phyloP scores from a whole-genome alignment of 2,888 invertebrate species.

The Dynastes maya region DNA sequence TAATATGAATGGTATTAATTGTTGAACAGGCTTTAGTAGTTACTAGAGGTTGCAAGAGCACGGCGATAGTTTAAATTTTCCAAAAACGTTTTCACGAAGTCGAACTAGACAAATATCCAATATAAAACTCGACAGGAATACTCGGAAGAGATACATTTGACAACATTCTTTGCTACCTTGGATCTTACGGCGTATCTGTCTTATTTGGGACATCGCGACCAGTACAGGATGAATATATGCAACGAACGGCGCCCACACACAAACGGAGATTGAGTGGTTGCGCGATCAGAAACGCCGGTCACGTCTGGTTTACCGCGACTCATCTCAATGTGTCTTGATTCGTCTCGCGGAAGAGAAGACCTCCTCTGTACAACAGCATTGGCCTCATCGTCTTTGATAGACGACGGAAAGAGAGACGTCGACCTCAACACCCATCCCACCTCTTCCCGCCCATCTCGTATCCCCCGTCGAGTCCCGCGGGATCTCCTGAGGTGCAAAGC shows the following conservation, averaged over 20 bases:
- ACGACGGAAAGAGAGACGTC: constrained; percentile 22
- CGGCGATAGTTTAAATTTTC: no score
- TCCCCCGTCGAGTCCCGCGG: background rate
- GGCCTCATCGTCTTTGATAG: constrained; percentile 14
- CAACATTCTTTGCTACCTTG: no score
- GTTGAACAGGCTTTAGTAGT: no score
- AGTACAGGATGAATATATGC: background rate
- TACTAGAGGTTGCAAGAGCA: no score
- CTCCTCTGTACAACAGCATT: constrained; percentile 3
- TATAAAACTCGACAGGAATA: no score
- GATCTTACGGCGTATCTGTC: no score
- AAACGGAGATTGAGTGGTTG: constrained; percentile 23
- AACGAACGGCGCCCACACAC: background rate
- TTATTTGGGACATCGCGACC: no score
- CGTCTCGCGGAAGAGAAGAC: background rate
- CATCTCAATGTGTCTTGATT: constrained; percentile 38
- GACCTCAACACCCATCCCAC: background rate
- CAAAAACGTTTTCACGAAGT: no score
- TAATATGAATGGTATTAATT: no score
- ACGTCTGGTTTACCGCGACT: constrained; percentile 33
- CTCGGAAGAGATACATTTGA: no score
- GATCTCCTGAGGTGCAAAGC: constrained; percentile 30
- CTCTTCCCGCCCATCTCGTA: background rate
- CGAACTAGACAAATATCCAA: no score
- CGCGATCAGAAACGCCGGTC: constrained; percentile 22